Percentiles rank a stretch among this genome's conserved stretches.
Conservation (phyloP, 2,113 vertebrate genomes). For the Brachypteracias leptosomus region DNA sequence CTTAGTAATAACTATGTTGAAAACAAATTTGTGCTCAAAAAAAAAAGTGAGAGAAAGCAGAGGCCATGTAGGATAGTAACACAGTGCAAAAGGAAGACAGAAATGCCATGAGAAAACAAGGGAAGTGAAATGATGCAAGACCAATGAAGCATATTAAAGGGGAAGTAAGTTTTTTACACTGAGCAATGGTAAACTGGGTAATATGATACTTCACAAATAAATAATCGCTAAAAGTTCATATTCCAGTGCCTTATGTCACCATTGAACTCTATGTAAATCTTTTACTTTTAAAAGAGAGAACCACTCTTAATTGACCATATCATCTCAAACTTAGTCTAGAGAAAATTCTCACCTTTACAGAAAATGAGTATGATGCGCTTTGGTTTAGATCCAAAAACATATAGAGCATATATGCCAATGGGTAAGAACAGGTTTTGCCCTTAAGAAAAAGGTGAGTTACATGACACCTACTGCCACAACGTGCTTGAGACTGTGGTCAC, state of each 20-base stretch:
- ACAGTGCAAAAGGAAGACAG: neutral
- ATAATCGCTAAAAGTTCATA: neutral
- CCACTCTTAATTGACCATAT: neutral
- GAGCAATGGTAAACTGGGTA: neutral
- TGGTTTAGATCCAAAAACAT: neutral
- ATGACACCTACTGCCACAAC: constrained; percentile 71
- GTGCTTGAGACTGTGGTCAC: constrained; percentile 70
- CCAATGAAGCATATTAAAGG: neutral
- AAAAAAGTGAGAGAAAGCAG: neutral
- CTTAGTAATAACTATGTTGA: neutral
- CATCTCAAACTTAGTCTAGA: neutral
- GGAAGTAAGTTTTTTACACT: neutral
- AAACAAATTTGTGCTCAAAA: neutral
- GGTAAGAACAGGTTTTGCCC: neutral
- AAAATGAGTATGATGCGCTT: neutral
- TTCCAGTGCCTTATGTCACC: neutral
- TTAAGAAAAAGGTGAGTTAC: neutral
- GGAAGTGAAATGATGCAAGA: neutral
- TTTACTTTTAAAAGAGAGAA: neutral
- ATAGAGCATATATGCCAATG: neutral
- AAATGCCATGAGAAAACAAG: neutral
- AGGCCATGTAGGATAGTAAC: neutral
- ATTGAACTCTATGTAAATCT: neutral
- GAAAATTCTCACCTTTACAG: neutral
- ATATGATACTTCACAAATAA: neutral